These are phyloP conservation scores for Tychaedon coryphoeus DNA, from an alignment of 2,113 vertebrate genomes.

Conservation along the genomic window DNA sequence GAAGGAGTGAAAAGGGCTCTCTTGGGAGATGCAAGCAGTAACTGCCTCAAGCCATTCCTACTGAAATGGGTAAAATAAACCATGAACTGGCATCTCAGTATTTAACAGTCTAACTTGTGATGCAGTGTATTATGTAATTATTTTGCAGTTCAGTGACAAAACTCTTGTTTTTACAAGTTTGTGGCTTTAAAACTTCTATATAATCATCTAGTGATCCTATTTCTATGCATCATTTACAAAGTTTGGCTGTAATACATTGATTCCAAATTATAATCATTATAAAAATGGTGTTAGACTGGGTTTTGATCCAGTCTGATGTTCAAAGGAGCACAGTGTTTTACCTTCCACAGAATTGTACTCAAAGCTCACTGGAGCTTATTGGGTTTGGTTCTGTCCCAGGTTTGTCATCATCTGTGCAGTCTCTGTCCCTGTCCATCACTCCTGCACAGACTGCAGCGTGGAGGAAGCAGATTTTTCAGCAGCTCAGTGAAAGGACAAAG, in stretches of 20 bases:
- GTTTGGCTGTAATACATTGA: neutral
- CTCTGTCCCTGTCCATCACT: conserved; percentile 83
- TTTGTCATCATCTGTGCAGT: conserved; percentile 79
- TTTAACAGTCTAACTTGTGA: neutral
- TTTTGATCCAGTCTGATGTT: neutral
- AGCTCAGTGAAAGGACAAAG: conserved; percentile 89
- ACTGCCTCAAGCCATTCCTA: neutral
- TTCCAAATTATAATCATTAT: neutral
- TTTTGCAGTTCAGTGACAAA: neutral
- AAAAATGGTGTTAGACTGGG: neutral
- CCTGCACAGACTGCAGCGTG: conserved; percentile 88
- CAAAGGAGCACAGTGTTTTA: neutral
- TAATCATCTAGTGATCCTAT: neutral
- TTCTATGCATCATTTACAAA: neutral
- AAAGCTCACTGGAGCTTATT: neutral
- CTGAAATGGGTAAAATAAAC: neutral
- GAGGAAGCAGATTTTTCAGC: conserved; percentile 93
- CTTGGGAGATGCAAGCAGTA: neutral
- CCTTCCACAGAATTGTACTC: neutral
- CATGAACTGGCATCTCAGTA: neutral
- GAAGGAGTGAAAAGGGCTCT: neutral
- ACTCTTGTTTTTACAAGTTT: neutral
- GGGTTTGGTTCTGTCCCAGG: conserved; percentile 64
- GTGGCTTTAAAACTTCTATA: neutral
- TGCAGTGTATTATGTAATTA: neutral